phyloP scores from a whole-genome alignment of 2,797 vertebrate genomes.

The Iguana delicatissima region DNA sequence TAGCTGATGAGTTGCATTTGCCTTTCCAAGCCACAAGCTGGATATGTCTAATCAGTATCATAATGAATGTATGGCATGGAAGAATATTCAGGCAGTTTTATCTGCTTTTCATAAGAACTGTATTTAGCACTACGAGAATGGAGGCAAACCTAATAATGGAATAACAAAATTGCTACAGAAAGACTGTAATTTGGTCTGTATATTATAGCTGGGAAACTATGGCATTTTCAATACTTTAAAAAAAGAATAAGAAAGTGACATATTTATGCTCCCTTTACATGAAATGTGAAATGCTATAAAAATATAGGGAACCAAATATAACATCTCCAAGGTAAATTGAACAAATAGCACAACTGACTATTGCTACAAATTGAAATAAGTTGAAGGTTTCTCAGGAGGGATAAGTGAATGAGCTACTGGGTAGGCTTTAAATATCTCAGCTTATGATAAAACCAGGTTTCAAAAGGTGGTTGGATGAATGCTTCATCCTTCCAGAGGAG shows the following conservation, averaged over 20 bases:
- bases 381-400: not conserved
- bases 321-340: constrained; percentile 37
- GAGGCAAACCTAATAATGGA: not conserved
- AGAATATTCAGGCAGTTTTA: not conserved
- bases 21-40: not conserved
- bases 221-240: not conserved
- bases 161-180: not conserved
- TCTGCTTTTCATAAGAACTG: not conserved
- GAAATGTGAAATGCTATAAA: constrained; percentile 38
- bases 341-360: not conserved
- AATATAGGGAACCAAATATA: not conserved
- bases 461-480: constrained; percentile 35
- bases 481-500: constrained; percentile 59
- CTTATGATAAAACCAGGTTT: constrained; percentile 28
- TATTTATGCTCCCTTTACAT: constrained; percentile 3
- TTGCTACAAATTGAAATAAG: constrained; percentile 19
- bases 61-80: not conserved
- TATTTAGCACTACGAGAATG: not conserved
- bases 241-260: not conserved
- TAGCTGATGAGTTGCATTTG: not conserved
- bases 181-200: not conserved
- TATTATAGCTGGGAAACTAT: not conserved
- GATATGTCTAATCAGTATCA: not conserved
- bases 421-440: constrained; percentile 31
- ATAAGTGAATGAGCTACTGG: not conserved